These are phyloP conservation scores for Hymenochirus boettgeri DNA, from an alignment of 2,113 vertebrate genomes.

Conservation along the genomic window DNA sequence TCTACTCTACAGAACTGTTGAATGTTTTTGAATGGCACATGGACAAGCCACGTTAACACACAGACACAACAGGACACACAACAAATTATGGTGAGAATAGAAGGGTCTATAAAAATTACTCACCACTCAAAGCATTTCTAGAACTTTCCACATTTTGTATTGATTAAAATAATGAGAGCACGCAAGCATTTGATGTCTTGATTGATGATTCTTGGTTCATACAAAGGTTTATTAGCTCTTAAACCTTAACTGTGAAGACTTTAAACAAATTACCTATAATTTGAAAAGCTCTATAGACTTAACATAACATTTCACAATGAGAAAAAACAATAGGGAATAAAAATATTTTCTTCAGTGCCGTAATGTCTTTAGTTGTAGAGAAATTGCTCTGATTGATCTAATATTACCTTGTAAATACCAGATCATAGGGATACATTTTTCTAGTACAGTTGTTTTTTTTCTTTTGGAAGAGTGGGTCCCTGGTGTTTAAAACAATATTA, in stretches of 20 bases:
- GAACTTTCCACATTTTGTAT: conserved; percentile 9
- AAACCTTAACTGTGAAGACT: neutral
- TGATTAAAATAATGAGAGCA: neutral
- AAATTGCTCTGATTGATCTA: neutral
- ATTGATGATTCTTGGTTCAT: neutral
- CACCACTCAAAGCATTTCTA: conserved; percentile 16
- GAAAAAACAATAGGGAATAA: neutral
- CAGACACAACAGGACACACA: conserved; percentile 16
- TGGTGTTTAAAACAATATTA: no score
- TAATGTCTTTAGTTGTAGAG: neutral
- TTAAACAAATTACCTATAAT: neutral
- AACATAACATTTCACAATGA: neutral
- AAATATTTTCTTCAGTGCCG: neutral
- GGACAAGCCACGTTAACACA: conserved; percentile 77
- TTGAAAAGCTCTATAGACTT: neutral
- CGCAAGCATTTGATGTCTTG: neutral
- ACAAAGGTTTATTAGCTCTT: neutral
- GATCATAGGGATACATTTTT: no score
- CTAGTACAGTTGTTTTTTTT: no score
- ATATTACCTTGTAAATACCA: no score
- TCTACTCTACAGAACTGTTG: conserved; percentile 99
- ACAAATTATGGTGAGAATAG: neutral
- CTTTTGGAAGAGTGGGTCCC: no score
- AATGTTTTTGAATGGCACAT: conserved; percentile 97
- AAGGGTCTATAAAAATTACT: neutral